Percentiles rank a stretch among this genome's conserved stretches.
These are phyloP conservation scores for Gorsachius magnificus DNA, from an alignment of 2,797 vertebrate species.

Conservation along the genomic window DNA sequence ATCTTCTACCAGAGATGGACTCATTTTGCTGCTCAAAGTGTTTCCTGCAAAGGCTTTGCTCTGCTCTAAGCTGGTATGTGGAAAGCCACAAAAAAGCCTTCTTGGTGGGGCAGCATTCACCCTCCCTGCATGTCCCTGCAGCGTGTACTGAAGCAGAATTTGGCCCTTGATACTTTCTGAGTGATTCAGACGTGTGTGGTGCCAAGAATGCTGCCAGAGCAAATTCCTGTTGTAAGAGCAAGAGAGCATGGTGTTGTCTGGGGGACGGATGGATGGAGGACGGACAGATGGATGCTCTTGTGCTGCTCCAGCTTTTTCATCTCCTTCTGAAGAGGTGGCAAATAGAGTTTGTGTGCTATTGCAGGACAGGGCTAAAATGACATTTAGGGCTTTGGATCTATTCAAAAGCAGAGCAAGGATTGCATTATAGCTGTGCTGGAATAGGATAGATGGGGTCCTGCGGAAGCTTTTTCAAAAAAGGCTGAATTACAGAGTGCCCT, in stretches of 20 bases:
- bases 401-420: neutral
- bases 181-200: fast-evolving
- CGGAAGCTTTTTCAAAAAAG: neutral
- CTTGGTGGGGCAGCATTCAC: fast-evolving
- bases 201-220: neutral
- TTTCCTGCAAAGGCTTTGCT: neutral
- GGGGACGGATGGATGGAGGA: fast-evolving
- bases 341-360: neutral
- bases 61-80: neutral
- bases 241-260: fast-evolving
- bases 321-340: neutral
- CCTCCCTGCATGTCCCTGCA: neutral
- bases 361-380: neutral
- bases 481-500: neutral
- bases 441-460: neutral
- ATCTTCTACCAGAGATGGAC: neutral
- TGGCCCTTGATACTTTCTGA: neutral
- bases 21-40: neutral
- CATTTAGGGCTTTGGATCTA: neutral
- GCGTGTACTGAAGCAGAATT: neutral
- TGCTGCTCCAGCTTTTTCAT: neutral
- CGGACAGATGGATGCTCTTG: neutral
- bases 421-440: neutral
- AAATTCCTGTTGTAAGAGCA: neutral
- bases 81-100: neutral